phyloP scores from a whole-genome alignment of 2,113 vertebrate genomes.

The Hylia prasina region DNA sequence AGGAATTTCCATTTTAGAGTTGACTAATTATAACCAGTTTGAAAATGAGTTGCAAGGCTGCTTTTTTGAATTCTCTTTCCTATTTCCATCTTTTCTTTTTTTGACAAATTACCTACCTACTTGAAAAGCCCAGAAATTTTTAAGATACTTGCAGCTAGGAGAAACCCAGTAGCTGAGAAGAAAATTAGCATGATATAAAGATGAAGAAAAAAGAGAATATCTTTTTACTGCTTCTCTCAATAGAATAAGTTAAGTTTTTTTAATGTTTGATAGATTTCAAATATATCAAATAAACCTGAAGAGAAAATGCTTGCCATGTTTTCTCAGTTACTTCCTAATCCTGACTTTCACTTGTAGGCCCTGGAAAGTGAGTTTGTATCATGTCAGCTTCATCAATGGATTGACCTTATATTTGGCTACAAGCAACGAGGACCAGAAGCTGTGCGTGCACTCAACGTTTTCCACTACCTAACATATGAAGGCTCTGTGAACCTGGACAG shows the following conservation, averaged over 20 bases:
- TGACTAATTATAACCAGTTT: background rate
- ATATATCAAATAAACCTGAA: background rate
- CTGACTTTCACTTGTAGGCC: constrained; percentile 77
- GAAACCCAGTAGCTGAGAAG: background rate
- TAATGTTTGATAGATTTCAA: background rate
- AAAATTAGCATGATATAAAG: background rate
- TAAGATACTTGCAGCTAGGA: background rate
- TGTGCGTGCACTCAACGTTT: constrained; percentile 93
- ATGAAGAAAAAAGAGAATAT: background rate
- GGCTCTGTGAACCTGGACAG: constrained; percentile 91
- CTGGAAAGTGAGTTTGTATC: constrained; percentile 99
- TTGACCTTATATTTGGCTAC: constrained; percentile 99
- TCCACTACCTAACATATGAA: constrained; percentile 96
- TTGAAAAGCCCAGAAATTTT: background rate
- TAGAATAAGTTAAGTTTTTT: background rate
- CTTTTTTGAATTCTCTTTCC: background rate
- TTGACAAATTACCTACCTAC: background rate
- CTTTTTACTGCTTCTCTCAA: background rate
- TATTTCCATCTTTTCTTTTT: background rate
- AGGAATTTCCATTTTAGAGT: background rate
- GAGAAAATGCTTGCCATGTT: background rate
- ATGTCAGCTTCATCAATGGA: constrained; percentile 98
- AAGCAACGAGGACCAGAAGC: constrained; percentile 98
- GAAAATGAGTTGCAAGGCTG: background rate
- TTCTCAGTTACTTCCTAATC: background rate